Percentiles rank a stretch among this genome's conserved stretches.
Evolutionary conservation across 1,140 invertebrate genomes (phyloP).

Genomic region (Drosophila mayri): DNA sequence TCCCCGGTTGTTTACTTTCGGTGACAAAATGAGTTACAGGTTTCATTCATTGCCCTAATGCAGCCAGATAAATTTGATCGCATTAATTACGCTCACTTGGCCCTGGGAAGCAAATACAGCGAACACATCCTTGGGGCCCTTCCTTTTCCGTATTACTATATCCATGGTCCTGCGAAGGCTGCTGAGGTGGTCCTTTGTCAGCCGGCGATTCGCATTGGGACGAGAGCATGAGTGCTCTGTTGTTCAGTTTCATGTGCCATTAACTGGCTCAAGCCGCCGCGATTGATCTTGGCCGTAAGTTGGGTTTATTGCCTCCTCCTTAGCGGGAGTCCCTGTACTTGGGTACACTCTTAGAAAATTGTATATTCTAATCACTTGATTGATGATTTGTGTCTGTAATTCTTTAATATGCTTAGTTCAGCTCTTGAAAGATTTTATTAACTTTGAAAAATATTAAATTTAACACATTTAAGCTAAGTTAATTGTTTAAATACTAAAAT

Average conservation of each 20-base stretch:
- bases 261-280: constrained; percentile 74
- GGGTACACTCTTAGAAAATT: constrained; percentile 12
- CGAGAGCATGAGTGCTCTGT: constrained; percentile 28
- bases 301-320: constrained; percentile 46
- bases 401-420: not conserved
- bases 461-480: no score
- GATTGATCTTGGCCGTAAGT: constrained; percentile 75
- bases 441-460: not conserved
- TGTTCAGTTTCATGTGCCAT: constrained; percentile 79
- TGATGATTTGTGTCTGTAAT: not conserved
- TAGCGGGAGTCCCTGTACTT: not conserved
- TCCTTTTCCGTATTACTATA: not conserved
- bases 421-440: no score
- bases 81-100: constrained; percentile 77
- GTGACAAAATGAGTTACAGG: constrained; percentile 82
- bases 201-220: constrained; percentile 19
- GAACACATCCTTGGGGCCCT: not conserved
- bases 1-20: constrained; percentile 61
- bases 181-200: constrained; percentile 29
- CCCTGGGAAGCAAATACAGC: not conserved
- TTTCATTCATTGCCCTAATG: constrained; percentile 78
- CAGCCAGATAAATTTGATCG: constrained; percentile 76
- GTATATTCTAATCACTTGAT: constrained; percentile 4
- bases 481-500: not conserved
- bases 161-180: not conserved